Base-by-base conservation (phyloP, 2,888 invertebrate species). In the Cactoblastis cactorum region DNA sequence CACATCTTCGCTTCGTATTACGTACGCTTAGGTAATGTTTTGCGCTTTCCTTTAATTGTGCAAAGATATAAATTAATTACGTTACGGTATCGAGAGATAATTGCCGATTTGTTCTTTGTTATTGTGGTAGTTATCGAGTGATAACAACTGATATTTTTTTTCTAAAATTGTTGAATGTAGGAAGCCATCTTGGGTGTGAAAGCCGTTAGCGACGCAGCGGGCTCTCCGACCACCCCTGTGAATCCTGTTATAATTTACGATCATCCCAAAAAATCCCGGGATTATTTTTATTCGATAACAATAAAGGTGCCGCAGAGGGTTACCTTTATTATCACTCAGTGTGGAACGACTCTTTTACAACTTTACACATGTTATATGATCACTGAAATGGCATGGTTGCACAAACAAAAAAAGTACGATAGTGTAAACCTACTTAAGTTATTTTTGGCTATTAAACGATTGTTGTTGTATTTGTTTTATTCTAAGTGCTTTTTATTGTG, bases 201-300 rank as follows among this genome's bases (percentile, higher is more conserved):
- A 62, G 65, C 67, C 64, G 67, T 66, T 64, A 70, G 64, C 58
- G 55, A 39, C 65, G 65, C 52, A 57, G 57, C 62, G 67, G 58
- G 64, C 65, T 67, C 66, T 64, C 63, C 62, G 63, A 65, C 65
- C 74, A 61, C 77, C 80, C 81, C 73, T 62, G 71, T 67, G 78
- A 75, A 80, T 76, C 80, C 83, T 73, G 81, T 77, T 85, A 83
- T 88, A 86, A 88, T 88, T 89, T 89, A 88, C 86, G 89, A 87
- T 83, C 83, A 86, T 85, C 86, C 86, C 79, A 63, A 83, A 85
- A 85, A 87, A 85, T 84, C 85, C 82, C 67, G 62, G 85, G 86
- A 87, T 89, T 88, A 89, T 86, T 88, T 89, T 89, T 88, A 89
- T 89, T 86, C 80, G 87, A 88, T 89, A 88, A 86, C 87, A 86